These are phyloP conservation scores for Nothoprocta perdicaria DNA, from an alignment of 2,113 vertebrate genomes.

Conservation along the genomic window DNA sequence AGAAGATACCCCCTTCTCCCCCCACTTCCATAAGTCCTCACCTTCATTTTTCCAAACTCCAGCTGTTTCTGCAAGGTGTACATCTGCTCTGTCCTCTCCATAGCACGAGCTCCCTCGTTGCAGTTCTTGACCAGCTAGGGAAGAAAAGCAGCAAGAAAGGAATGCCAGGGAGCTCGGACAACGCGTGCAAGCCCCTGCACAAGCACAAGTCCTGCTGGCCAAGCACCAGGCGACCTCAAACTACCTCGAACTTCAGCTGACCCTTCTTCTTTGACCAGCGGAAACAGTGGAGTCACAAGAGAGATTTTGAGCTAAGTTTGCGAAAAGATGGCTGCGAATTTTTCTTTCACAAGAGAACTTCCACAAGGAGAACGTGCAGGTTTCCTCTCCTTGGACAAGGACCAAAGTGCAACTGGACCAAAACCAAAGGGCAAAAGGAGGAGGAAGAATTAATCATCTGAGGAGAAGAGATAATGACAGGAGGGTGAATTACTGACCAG, in stretches of 20 bases:
- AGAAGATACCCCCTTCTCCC: no score
- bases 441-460: neutral
- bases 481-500: neutral
- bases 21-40: conserved; percentile 22
- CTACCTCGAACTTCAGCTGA: neutral
- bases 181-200: neutral
- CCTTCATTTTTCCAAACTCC: conserved; percentile 96
- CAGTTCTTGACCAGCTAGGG: conserved; percentile 89
- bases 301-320: neutral
- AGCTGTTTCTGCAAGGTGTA: conserved; percentile 93
- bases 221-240: neutral
- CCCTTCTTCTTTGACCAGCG: neutral
- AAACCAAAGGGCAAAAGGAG: fast-evolving
- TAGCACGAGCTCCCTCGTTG: conserved; percentile 90
- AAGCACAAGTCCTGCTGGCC: neutral
- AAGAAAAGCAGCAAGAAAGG: fast-evolving
- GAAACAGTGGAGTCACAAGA: neutral
- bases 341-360: neutral
- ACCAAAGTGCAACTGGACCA: neutral
- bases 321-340: neutral
- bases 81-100: conserved; percentile 96
- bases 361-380: fast-evolving
- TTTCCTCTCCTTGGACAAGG: neutral
- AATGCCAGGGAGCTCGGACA: fast-evolving
- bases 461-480: neutral